Base-by-base conservation (phyloP, 2,888 invertebrate genomes). In the Imbricaverruca yamaguchii region DNA sequence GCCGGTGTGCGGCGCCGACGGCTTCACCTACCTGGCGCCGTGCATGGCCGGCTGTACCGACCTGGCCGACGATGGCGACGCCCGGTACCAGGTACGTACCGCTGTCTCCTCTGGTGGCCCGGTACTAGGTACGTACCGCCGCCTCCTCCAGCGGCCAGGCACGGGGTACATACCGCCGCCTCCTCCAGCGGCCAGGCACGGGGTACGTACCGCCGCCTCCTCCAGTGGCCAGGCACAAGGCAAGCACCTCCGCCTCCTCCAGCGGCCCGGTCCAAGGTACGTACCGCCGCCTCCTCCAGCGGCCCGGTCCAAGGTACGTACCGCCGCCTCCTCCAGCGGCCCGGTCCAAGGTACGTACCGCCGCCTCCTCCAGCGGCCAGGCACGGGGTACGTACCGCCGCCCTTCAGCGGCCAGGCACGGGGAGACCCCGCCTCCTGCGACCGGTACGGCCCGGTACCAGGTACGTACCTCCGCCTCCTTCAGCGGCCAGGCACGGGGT, bases 21-120 rank as follows among this genome's bases (percentile, higher is more conserved):
- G 93, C 13, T 91, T 89, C 86, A 95, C 95, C 9, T 96, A 95
- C 87, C 91, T 94, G 85, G 95, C 95, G 39, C 93, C 95, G 80
- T 96, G 96, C 87, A 93, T 95, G 86, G 95, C 96, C 80, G 96
- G 96, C 77, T 96, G 96, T 87, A 89, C 89, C 80, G 90, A 90
- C 85, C 90, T 90, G 25, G 25, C 12, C 10, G 3, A 25, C 25
- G 25, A 13, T 2, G 13, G 7, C 61, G 21, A 61, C 61, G 13
- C 61, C 13, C 15, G 18, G 18, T 15, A 15, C 18, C 1, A 8
- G 61, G 61, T 61, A 18, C 13, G 61, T 18, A 21, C 61, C 21
- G 21, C 18, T 3, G 61, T 18, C 18, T 21, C 18, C 18, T 18
- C 8, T 3, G 21, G 63, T 2, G n/a, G 21, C 21, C n/a, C 8